Conservation (phyloP, 2,888 invertebrate genomes). For the Microplitis manilae region DNA sequence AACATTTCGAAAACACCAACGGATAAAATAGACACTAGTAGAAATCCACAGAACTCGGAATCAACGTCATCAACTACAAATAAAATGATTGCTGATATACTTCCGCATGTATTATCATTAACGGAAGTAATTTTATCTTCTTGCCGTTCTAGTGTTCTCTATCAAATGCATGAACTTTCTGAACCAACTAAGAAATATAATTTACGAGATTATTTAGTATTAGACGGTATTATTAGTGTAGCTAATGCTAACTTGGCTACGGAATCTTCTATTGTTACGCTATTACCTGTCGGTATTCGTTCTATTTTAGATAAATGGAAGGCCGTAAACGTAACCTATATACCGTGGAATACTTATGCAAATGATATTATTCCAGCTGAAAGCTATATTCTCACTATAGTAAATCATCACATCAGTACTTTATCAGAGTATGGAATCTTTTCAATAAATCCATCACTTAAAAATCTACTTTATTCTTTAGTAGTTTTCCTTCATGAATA, state of each 20-base stretch:
- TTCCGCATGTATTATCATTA: constrained; percentile 79
- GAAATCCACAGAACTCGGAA: constrained; percentile 58
- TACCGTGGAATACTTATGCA: constrained; percentile 79
- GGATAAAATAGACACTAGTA: constrained; percentile 66
- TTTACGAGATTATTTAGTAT: constrained; percentile 72
- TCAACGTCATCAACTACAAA: constrained; percentile 57
- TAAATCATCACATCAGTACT: constrained; percentile 78
- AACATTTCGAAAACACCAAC: constrained; percentile 64
- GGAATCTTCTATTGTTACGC: constrained; percentile 73
- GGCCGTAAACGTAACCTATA: constrained; percentile 74
- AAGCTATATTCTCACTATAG: constrained; percentile 84
- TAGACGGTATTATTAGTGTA: constrained; percentile 65
- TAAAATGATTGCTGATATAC: constrained; percentile 75
- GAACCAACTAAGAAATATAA: constrained; percentile 69
- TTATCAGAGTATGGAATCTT: constrained; percentile 76
- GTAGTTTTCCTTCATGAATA: constrained; percentile 79
- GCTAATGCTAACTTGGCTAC: constrained; percentile 72
- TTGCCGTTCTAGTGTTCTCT: constrained; percentile 71
- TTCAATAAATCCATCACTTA: constrained; percentile 77
- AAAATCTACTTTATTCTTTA: constrained; percentile 78
- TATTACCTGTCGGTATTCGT: constrained; percentile 75
- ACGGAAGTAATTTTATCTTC: constrained; percentile 77
- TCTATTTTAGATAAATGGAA: constrained; percentile 79
- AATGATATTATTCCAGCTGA: constrained; percentile 88
- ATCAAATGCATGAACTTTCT: constrained; percentile 71